Evolutionary conservation across 1,140 invertebrate genomes (phyloP), one percentile per base, ranked within the genome.

Genomic region (Heterodera schachtii): DNA sequence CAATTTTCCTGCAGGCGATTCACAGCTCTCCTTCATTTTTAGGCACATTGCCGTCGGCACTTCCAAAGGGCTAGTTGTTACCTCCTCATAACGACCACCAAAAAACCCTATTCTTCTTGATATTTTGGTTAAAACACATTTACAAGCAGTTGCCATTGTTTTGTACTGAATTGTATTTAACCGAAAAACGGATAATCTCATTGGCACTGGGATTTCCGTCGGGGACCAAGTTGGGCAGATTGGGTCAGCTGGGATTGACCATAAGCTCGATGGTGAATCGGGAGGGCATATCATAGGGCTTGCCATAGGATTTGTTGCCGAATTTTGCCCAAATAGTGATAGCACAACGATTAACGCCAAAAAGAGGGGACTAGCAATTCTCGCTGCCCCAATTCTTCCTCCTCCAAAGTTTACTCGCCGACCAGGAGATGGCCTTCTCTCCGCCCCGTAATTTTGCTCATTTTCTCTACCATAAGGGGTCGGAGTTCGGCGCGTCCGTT

Each of bases 201-300:
- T 57, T 46, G 41, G 11, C 7, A 75, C 19, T 41, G 74, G 74
- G 3, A 47, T n/a, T 16, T 75, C 31, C 0, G 41, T 57, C 16
- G 74, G 74, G 4, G 9, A 31, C 74, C 74, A 75, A 46, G 13
- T 31, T 19, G 74, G 74, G 47, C 74, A 75, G 47, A 75, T 75
- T 0, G 74, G 16, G 9, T 75, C 74, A 3, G 7, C 74, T 11
- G 74, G 74, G 3, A 75, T 31, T 13, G 31, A 13, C 74, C 74
- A 75, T 1, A 31, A 31, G 1, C 31, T 31, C 31, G 31, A 31
- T 31, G 31, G 31, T 31, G 31, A 31, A 31, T 75, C 57, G 16
- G n/a, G 21, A 13, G 13, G 43, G 41, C 74, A 75, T 3, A 75
- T 44, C 74, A 75, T 75, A 4, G 74, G 74, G 57, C n/a, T 75